Conservation (phyloP, 2,113 vertebrate species). For the Xenus cinereus region DNA sequence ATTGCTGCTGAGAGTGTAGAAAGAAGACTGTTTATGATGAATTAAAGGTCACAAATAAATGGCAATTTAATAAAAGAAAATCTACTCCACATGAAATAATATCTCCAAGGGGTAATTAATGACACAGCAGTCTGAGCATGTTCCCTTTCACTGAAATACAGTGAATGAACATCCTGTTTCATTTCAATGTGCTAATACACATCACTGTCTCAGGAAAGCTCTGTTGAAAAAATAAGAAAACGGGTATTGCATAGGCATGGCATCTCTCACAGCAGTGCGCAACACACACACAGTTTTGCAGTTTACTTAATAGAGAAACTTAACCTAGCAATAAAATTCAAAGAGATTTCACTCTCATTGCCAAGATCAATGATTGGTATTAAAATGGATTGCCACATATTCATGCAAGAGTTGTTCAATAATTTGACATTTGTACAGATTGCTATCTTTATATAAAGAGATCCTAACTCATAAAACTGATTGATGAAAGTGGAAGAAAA, state of each 20-base stretch:
- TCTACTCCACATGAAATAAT: not conserved
- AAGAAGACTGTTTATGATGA: not conserved
- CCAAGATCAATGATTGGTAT: not conserved
- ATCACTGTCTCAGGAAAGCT: not conserved
- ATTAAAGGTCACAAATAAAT: constrained; percentile 25
- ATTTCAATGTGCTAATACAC: not conserved
- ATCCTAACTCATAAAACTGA: not conserved
- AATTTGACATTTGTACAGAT: not conserved
- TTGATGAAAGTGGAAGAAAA: not conserved
- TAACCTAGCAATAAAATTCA: not conserved
- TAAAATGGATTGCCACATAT: not conserved
- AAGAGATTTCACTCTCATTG: not conserved
- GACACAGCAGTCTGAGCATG: not conserved
- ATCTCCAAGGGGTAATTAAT: constrained; percentile 24
- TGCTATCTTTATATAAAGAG: not conserved
- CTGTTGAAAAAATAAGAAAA: not conserved
- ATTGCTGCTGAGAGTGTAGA: not conserved
- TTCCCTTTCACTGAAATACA: not conserved
- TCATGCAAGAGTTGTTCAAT: not conserved
- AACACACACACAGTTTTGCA: not conserved
- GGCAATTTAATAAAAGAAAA: constrained; percentile 7
- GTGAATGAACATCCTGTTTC: not conserved
- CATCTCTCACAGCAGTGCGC: not conserved
- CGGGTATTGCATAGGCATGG: not conserved
- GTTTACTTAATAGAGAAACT: not conserved